Conservation (phyloP, 2,113 vertebrate genomes). For the Gavialis gangeticus region DNA sequence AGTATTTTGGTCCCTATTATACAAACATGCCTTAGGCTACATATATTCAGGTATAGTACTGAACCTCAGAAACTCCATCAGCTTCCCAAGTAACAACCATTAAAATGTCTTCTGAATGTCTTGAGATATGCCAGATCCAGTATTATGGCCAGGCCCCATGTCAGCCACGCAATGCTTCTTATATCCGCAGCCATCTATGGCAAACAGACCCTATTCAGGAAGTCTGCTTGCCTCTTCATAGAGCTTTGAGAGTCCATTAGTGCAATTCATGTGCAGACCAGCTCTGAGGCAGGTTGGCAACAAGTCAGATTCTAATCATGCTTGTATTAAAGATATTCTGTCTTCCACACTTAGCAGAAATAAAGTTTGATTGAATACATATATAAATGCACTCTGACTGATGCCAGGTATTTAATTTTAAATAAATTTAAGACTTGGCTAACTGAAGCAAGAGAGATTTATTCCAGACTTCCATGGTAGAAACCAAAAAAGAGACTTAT, state of each 20-base stretch:
- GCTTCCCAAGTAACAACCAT: background rate
- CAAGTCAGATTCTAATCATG: conserved; percentile 25
- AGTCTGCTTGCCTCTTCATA: conserved; percentile 2
- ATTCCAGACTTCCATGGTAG: conserved; percentile 52
- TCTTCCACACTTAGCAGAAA: conserved; percentile 27
- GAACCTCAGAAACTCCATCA: conserved; percentile 16
- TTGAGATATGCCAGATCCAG: background rate
- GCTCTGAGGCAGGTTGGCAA: conserved; percentile 38
- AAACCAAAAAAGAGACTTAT: background rate
- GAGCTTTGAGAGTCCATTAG: conserved; percentile 35
- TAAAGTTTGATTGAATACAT: conserved; percentile 59
- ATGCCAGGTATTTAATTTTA: conserved; percentile 67
- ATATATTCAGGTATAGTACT: background rate
- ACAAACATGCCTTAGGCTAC: background rate
- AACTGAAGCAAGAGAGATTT: conserved; percentile 46
- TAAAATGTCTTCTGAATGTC: background rate
- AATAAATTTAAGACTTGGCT: conserved; percentile 39
- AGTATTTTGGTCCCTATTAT: conserved; percentile 10
- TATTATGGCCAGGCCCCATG: background rate
- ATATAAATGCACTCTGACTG: conserved; percentile 46
- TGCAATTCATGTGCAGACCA: conserved; percentile 16
- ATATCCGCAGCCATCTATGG: background rate
- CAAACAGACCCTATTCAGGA: background rate
- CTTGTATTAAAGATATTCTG: conserved; percentile 48
- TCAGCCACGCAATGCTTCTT: background rate